Percentiles rank a stretch among this genome's conserved stretches.
phyloP scores from a whole-genome alignment of 92 coral and sea anemone species.

The Umimayanthus kanabou region DNA sequence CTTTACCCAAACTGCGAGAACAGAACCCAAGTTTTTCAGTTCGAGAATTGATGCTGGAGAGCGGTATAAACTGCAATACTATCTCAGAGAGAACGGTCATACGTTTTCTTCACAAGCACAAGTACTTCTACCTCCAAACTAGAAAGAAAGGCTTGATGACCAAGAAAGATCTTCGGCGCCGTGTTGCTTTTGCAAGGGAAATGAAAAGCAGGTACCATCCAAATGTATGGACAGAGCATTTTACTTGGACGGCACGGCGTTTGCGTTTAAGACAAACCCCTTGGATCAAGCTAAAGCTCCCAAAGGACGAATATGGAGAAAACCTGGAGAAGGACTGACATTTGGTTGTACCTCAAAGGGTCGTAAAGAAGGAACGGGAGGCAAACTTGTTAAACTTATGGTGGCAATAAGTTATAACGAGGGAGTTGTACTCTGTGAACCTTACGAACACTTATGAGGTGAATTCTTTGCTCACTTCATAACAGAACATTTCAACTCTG shows the following conservation, averaged over 20 bases:
- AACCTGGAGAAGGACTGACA: slow-evolving; percentile 47
- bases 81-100: slow-evolving; percentile 45
- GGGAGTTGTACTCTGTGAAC: slow-evolving; percentile 52
- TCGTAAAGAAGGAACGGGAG: slow-evolving; percentile 59
- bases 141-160: slow-evolving; percentile 56
- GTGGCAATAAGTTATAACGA: slow-evolving; percentile 55
- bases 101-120: slow-evolving; percentile 41
- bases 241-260: slow-evolving; percentile 58
- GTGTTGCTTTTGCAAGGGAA: slow-evolving; percentile 46
- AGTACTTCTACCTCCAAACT: slow-evolving; percentile 49
- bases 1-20: slow-evolving; percentile 46
- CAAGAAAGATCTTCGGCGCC: slow-evolving; percentile 31
- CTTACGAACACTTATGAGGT: slow-evolving; percentile 52
- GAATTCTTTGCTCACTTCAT: slow-evolving; percentile 45
- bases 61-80: slow-evolving; percentile 19
- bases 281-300: slow-evolving; percentile 50
- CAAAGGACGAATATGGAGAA: slow-evolving; percentile 55
- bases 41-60: slow-evolving; percentile 31
- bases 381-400: slow-evolving; percentile 53
- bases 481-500: slow-evolving; percentile 43
- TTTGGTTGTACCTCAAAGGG: slow-evolving; percentile 60
- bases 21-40: slow-evolving; percentile 43
- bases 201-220: slow-evolving; percentile 41
- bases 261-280: slow-evolving; percentile 54
- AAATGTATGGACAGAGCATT: slow-evolving; percentile 57